Evolutionary conservation across 2,113 vertebrate genomes (phyloP).

Genomic region (Genyomyrus donnyi): DNA sequence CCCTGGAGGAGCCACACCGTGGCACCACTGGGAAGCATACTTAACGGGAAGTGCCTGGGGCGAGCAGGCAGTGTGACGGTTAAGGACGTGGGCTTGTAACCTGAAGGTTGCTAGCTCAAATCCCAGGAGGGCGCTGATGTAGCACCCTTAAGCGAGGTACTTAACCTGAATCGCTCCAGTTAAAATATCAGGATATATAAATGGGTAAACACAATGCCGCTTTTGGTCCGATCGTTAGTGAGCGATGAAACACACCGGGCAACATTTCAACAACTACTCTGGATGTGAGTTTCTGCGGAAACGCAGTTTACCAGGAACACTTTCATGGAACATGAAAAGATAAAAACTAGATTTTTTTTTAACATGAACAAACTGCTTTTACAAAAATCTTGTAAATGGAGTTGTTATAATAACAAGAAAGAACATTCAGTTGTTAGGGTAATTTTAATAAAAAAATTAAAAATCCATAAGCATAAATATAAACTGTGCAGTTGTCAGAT

Average conservation of each 20-base stretch:
- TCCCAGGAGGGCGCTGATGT: neutral
- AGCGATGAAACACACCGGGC: neutral
- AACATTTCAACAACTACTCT: neutral
- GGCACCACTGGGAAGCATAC: neutral
- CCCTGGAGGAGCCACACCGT: neutral
- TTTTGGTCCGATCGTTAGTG: neutral
- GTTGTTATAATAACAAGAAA: neutral
- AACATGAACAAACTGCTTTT: neutral
- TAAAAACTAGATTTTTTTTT: neutral
- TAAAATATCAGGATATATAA: neutral
- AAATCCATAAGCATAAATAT: neutral
- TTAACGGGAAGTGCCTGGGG: neutral
- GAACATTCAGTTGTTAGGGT: neutral
- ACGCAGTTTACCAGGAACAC: neutral
- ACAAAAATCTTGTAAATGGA: neutral
- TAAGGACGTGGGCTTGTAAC: conserved; percentile 3
- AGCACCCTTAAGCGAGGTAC: neutral
- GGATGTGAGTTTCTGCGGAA: neutral
- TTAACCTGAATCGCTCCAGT: conserved; percentile 6
- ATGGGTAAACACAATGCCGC: conserved; percentile 1
- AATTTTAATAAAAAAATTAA: neutral
- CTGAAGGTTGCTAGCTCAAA: conserved; percentile 1
- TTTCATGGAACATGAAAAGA: neutral
- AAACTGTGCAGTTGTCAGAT: neutral
- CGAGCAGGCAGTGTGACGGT: neutral